phyloP scores from a whole-genome alignment of 2,797 vertebrate genomes.

The Brotogeris chrysoptera region DNA sequence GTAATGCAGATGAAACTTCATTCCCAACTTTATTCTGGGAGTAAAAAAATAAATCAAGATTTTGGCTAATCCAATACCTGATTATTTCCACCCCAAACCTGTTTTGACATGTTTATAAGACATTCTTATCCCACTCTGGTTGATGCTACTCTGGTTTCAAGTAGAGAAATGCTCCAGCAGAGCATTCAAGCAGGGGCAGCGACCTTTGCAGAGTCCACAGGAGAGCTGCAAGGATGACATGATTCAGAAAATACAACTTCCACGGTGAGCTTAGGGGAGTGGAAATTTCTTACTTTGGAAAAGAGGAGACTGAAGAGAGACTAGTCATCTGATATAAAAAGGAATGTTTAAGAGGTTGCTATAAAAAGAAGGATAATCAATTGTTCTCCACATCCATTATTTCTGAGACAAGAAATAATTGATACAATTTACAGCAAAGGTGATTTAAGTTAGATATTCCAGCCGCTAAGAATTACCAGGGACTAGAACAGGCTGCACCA shows the following conservation, averaged over 20 bases:
- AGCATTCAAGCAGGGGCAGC: constrained; percentile 6
- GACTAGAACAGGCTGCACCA: background rate
- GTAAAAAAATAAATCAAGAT: background rate
- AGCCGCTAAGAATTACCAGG: background rate
- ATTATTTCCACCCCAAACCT: background rate
- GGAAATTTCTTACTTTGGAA: background rate
- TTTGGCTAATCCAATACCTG: background rate
- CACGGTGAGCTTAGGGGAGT: background rate
- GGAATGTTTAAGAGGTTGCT: constrained; percentile 26
- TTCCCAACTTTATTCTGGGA: background rate
- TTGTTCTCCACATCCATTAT: constrained; percentile 34
- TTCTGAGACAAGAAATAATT: constrained; percentile 51
- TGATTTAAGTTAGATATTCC: constrained; percentile 1
- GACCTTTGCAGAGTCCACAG: background rate
- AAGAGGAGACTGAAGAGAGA: background rate
- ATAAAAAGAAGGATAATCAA: constrained; percentile 56
- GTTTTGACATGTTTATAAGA: background rate
- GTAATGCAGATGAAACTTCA: background rate
- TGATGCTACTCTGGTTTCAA: background rate
- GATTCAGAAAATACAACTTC: background rate
- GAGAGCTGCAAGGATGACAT: background rate
- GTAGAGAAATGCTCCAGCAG: background rate
- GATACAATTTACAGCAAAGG: constrained; percentile 10
- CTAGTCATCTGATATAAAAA: background rate
- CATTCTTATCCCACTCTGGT: background rate